Evolutionary conservation across 1,140 invertebrate genomes (phyloP), one percentile per base, ranked within the genome.

Genomic region (Sitophilus oryzae): DNA sequence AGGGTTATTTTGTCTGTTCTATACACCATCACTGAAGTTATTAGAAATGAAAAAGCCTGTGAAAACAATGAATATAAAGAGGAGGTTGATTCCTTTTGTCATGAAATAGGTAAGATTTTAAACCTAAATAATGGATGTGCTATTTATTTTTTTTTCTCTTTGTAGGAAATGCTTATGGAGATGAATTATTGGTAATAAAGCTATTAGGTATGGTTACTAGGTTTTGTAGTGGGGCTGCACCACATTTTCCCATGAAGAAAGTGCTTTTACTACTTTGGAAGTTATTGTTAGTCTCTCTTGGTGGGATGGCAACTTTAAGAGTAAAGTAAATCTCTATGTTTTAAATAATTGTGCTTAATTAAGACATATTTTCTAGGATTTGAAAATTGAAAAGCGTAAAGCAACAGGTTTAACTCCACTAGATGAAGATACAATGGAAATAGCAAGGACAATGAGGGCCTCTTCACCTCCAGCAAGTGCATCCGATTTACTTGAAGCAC

Each of bases 181-280:
- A 94, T 65, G 92, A 96, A 69, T 73, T 94, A 43, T 73, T 97
- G 10, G 84, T 88, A 10, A 83, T 96, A 2, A 93, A 93, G 66
- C 75, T 98, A 50, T 79, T 98, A 40, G 84, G 86, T 58, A 94
- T 98, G 93, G 89, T 97, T 5, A 95, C 91, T 15, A 82, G 85
- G 60, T 94, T 97, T 69, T 98, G 94, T 74, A 93, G 90, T 66
- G 93, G 93, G 0, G 84, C 86, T 35, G 89, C 91, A 9, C 91
- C 93, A 38, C 92, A 96, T 76, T 97, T 96, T 77, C 95, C 95
- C 11, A 96, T 98, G 82, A 97, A 96, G 71, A 98, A 98, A 77
- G 89, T 98, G 46, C 74, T 98, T 20, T 73, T 98, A n/a, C 73
- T 98, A 1, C 70, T 98, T 10, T 98, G 96, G 96, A 98, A 98